These are phyloP conservation scores for Sitophilus oryzae DNA, from an alignment of 1,140 invertebrate genomes.

Conservation along the genomic window DNA sequence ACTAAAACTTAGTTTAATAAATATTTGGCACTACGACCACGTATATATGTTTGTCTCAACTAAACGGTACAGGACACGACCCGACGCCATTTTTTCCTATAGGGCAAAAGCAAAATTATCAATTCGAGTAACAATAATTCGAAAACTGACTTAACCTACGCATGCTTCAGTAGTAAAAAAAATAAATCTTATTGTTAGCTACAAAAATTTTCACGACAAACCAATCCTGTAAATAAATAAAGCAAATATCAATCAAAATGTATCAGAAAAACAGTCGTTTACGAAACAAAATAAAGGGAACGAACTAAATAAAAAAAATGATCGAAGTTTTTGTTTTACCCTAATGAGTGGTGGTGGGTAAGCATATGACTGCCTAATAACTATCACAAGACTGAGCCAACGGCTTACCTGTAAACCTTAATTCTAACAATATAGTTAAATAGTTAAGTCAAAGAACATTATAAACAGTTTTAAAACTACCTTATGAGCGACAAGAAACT, in stretches of 20 bases:
- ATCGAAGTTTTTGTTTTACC: background rate
- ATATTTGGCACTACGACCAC: slow-evolving; percentile 18
- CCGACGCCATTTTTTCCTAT: background rate
- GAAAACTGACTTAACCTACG: background rate
- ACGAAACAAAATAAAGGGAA: too few relatives aligned
- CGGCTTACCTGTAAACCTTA: slow-evolving; percentile 14
- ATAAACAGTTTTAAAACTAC: slow-evolving; percentile 29
- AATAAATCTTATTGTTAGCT: background rate
- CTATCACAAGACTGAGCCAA: slow-evolving; percentile 36
- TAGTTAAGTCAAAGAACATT: slow-evolving; percentile 31
- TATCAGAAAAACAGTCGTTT: background rate
- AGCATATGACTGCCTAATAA: slow-evolving; percentile 29
- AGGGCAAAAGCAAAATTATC: background rate
- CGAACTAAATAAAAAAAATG: background rate
- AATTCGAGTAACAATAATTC: background rate
- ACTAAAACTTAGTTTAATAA: slow-evolving; percentile 15
- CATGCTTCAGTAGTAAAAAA: background rate
- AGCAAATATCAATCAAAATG: too few relatives aligned
- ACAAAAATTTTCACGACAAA: too few relatives aligned
- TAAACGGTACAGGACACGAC: background rate
- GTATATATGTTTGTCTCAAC: background rate
- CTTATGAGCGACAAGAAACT: slow-evolving; percentile 35
- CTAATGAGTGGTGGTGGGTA: background rate
- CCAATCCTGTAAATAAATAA: too few relatives aligned
- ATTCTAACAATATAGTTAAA: too few relatives aligned